Conservation (phyloP, 2,888 invertebrate genomes). For the Euproctis similis region DNA sequence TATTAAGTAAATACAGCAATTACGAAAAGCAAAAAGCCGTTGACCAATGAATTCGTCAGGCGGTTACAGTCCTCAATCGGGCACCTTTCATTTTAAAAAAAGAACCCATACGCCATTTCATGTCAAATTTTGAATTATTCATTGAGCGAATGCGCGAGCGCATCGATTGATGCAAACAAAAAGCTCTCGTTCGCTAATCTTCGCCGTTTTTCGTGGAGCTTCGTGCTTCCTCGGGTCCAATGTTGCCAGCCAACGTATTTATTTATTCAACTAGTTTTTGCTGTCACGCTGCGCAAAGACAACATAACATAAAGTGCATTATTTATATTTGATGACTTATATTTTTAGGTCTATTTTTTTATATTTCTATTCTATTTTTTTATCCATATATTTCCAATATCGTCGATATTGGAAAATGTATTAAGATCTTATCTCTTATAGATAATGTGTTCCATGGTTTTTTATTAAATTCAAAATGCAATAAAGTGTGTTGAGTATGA, state of each 20-base stretch:
- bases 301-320: slow-evolving; percentile 67
- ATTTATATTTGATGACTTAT: slow-evolving; percentile 72
- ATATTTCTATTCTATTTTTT: too few species aligned
- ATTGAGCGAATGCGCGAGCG: slow-evolving; percentile 74
- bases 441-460: slow-evolving; percentile 43
- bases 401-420: too few species aligned
- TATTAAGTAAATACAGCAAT: slow-evolving; percentile 66
- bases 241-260: slow-evolving; percentile 64
- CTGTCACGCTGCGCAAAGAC: slow-evolving; percentile 70
- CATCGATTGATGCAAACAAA: slow-evolving; percentile 76
- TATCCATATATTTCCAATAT: too few species aligned
- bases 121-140: slow-evolving; percentile 77
- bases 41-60: slow-evolving; percentile 75
- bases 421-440: slow-evolving; percentile 42
- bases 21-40: slow-evolving; percentile 68
- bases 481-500: slow-evolving; percentile 47
- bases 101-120: slow-evolving; percentile 76
- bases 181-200: slow-evolving; percentile 72
- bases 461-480: slow-evolving; percentile 44
- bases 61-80: slow-evolving; percentile 76
- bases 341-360: too few species aligned
- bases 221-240: slow-evolving; percentile 59
- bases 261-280: slow-evolving; percentile 74
- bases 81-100: slow-evolving; percentile 75
- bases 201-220: slow-evolving; percentile 61